phyloP scores from a whole-genome alignment of 1,140 invertebrate species.

The Palaemon carinicauda region DNA sequence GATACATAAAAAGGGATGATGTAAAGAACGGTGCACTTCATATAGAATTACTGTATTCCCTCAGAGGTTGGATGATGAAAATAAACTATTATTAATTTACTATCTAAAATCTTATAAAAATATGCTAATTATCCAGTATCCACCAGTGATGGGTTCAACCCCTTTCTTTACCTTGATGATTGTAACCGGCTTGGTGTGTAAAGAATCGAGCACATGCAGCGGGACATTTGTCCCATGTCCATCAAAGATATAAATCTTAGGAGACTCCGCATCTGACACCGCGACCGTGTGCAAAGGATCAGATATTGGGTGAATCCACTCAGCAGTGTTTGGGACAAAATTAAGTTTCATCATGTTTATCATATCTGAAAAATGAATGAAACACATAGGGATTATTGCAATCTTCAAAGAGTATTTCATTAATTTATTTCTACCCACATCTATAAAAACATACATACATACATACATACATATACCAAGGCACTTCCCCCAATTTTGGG shows the following conservation, averaged over 20 bases:
- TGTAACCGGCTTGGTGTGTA: constrained; percentile 85
- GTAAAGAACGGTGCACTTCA: too few species aligned
- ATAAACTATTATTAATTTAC: too few species aligned
- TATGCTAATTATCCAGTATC: not conserved
- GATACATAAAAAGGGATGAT: too few species aligned
- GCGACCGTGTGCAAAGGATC: constrained; percentile 88
- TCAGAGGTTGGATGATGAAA: too few species aligned
- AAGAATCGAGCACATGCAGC: constrained; percentile 80
- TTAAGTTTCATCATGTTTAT: constrained; percentile 96
- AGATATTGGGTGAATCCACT: constrained; percentile 91
- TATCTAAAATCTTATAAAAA: not conserved
- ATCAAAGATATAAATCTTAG: constrained; percentile 89
- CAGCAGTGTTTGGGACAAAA: constrained; percentile 82
- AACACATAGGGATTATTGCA: not conserved
- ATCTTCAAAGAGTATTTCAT: not conserved
- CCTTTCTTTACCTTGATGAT: constrained; percentile 74
- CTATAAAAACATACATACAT: too few species aligned
- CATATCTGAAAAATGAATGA: constrained; percentile 80
- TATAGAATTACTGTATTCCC: too few species aligned
- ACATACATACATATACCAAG: too few species aligned
- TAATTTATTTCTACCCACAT: not conserved
- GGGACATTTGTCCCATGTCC: constrained; percentile 80
- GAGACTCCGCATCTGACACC: constrained; percentile 81
- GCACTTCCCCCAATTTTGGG: too few species aligned
- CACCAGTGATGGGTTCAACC: not conserved